phyloP scores from a whole-genome alignment of 2,797 vertebrate species.

The Valencia hispanica region DNA sequence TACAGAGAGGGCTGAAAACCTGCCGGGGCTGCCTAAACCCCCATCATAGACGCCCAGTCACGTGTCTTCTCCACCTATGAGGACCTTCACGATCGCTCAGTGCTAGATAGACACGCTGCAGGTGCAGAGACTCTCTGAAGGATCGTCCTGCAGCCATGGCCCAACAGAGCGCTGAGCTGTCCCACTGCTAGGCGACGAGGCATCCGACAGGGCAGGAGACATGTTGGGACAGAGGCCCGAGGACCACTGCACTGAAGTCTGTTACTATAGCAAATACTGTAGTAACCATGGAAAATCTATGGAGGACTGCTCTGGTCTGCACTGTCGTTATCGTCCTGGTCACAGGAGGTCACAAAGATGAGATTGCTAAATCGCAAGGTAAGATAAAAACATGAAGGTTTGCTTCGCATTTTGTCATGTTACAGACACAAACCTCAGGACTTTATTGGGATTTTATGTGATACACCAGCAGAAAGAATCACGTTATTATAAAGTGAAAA shows the following conservation, averaged over 20 bases:
- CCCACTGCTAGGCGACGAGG: conserved; percentile 84
- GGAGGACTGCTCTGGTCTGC: conserved; percentile 88
- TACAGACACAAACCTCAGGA: neutral
- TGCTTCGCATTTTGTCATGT: neutral
- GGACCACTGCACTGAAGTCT: conserved; percentile 84
- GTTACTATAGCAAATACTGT: conserved; percentile 81
- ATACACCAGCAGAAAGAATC: neutral
- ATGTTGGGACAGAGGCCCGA: conserved; percentile 92
- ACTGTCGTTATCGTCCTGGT: conserved; percentile 83
- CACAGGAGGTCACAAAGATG: conserved; percentile 73
- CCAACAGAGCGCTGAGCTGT: conserved; percentile 66
- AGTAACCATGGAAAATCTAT: conserved; percentile 91
- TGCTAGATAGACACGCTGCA: conserved; percentile 14
- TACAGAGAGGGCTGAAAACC: conserved; percentile 48
- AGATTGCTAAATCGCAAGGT: conserved; percentile 89
- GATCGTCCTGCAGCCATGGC: conserved; percentile 67
- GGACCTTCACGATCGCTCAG: conserved; percentile 29
- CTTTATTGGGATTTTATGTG: too few species aligned
- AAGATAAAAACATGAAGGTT: too few species aligned
- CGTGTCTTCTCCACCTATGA: conserved; percentile 38
- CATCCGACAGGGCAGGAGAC: conserved; percentile 90
- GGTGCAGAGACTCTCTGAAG: conserved; percentile 35
- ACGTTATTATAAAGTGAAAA: too few species aligned
- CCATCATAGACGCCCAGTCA: conserved; percentile 1
- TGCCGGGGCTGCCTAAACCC: conserved; percentile 48